These are phyloP conservation scores for Paramisgurnus dabryanus DNA, from an alignment of 2,113 vertebrate genomes.

Conservation along the genomic window DNA sequence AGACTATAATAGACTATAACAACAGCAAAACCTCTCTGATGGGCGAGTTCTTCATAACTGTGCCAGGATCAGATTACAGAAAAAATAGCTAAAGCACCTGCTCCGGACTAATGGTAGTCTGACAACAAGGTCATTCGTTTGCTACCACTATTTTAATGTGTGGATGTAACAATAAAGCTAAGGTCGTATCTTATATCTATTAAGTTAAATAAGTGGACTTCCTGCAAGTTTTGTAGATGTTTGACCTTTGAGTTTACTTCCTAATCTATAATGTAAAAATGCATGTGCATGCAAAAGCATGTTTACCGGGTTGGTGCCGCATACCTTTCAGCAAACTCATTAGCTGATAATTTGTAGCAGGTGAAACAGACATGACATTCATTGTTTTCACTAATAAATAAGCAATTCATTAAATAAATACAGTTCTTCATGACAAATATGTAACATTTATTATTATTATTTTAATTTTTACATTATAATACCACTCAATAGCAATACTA, in stretches of 20 bases:
- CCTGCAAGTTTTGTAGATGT: background rate
- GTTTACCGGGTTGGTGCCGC: background rate
- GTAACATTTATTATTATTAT: no score
- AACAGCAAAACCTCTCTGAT: constrained; percentile 52
- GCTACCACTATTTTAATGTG: background rate
- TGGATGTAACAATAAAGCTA: constrained; percentile 26
- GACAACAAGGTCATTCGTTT: constrained; percentile 64
- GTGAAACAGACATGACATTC: background rate
- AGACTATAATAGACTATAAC: constrained; percentile 46
- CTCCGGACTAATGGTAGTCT: constrained; percentile 63
- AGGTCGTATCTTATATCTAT: background rate
- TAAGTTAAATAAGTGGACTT: no score
- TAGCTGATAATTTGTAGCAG: constrained; percentile 12
- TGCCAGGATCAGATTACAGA: constrained; percentile 68
- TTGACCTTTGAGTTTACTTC: constrained; percentile 17
- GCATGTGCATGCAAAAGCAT: background rate
- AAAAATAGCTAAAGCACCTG: constrained; percentile 76
- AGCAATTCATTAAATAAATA: no score
- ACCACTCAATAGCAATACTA: no score
- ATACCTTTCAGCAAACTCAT: constrained; percentile 1
- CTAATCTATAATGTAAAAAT: constrained; percentile 5
- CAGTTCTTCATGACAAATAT: no score
- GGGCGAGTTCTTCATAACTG: constrained; percentile 50
- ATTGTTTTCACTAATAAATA: no score
- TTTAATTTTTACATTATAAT: no score